Conservation (phyloP, 2,888 invertebrate species). For the Torymus auratus region DNA sequence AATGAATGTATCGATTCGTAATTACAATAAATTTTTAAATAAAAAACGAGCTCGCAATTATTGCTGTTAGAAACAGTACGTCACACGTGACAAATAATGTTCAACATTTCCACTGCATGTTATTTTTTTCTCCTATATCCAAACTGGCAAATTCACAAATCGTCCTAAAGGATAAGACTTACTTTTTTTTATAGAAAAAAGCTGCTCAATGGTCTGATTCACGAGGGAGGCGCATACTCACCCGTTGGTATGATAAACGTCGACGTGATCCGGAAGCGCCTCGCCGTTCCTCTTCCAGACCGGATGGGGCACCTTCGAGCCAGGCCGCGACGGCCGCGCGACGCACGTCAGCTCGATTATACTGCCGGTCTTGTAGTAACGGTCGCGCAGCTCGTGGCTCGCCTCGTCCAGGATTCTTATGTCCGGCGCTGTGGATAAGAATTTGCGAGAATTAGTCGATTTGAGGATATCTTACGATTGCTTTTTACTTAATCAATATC, state of each 20-base stretch:
- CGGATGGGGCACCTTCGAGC: conserved; percentile 72
- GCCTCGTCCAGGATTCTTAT: conserved; percentile 85
- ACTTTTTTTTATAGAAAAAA: background rate
- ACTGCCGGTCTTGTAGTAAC: conserved; percentile 86
- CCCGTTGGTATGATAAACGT: conserved; percentile 73
- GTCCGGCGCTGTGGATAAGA: conserved; percentile 80
- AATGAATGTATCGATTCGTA: too few species aligned
- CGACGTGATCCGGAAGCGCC: conserved; percentile 70
- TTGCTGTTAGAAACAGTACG: too few species aligned
- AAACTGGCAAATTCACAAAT: background rate
- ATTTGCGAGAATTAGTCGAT: conserved; percentile 16
- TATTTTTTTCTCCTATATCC: too few species aligned
- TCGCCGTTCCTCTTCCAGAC: conserved; percentile 72
- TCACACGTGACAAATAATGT: too few species aligned
- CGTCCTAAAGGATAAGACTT: background rate
- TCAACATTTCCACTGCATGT: too few species aligned
- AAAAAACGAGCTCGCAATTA: too few species aligned
- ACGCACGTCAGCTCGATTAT: conserved; percentile 84
- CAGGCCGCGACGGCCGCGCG: conserved; percentile 77
- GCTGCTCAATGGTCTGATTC: background rate
- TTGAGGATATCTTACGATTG: too few species aligned
- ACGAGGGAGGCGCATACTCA: conserved; percentile 51
- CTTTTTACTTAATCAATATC: too few species aligned
- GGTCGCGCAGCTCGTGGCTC: conserved; percentile 83
- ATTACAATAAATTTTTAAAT: too few species aligned